Base-by-base conservation (phyloP, 37 sponge, comb jelly and placozoan species). In the Halichondria panicea region DNA sequence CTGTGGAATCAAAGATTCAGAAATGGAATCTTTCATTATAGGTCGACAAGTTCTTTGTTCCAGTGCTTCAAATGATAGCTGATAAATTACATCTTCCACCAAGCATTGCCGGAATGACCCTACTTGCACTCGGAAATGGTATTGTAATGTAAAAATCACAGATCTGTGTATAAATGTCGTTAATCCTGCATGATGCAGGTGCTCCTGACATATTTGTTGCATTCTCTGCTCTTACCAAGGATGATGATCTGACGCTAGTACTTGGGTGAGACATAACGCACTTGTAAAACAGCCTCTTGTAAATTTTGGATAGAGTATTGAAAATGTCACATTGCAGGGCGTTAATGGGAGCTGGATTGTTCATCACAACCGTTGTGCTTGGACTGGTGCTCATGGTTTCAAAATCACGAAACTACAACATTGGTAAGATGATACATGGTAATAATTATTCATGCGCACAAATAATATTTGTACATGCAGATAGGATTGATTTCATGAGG, bases 171-270 rank as follows among this genome's bases (percentile, higher is more conserved):
- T 71, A 13, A 21, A 19, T 22, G 7, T 59, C 61, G 7, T 24
- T 22, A 59, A 59, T 59, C 61, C 52, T 48, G 15, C 52, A 48
- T 48, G 15, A 48, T 58, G 18, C 53, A 89, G 90, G 90, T 75
- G 90, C 90, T 43, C 90, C 90, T 32, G 90, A 89, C 74, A 86
- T 89, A 13, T 89, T 89, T 57, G 80, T 86, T 22, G 85, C 86
- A 28, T 85, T 63, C 44, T 76, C 87, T 30, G 90, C 87, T 27
- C 60, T 89, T 33, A n/a, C n/a, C n/a, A 63, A 68, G 45, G 58
- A 85, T 44, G 81, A 70, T 70, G 90, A 89, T 59, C 44, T 89
- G 30, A 55, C 86, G n/a, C 70, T 89, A 19, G 54, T 82, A 24
- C 71, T 89, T 12, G 78, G 84, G 84, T 84, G 21, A 54, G 63